These are phyloP conservation scores for Dusona sp. DNA, from an alignment of 2,888 invertebrate genomes.

Conservation along the genomic window DNA sequence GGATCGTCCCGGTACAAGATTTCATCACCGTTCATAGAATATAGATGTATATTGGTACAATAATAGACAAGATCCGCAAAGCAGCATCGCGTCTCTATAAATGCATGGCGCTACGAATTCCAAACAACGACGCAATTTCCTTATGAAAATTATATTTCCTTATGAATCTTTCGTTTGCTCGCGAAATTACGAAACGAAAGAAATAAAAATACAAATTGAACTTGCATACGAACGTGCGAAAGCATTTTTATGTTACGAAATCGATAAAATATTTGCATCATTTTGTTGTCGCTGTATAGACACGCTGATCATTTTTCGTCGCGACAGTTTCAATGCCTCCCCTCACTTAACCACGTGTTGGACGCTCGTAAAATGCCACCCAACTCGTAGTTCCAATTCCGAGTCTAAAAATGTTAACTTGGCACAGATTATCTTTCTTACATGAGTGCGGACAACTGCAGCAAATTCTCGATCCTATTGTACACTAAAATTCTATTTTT, in stretches of 20 bases:
- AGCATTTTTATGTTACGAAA: slow-evolving; percentile 12
- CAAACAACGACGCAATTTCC: slow-evolving; percentile 3
- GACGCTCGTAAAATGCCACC: not conserved
- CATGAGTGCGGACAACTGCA: not conserved
- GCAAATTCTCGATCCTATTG: not conserved
- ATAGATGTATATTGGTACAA: slow-evolving; percentile 12
- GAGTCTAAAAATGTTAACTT: not conserved
- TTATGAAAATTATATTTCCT: slow-evolving; percentile 18
- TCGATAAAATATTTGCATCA: not conserved
- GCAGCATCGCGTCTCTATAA: slow-evolving; percentile 49
- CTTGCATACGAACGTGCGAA: not conserved
- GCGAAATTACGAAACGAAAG: not conserved
- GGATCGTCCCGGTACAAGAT: slow-evolving; percentile 65
- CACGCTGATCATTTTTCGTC: not conserved
- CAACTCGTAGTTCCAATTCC: not conserved
- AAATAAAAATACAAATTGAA: not conserved
- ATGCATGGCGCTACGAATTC: slow-evolving; percentile 55
- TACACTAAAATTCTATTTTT: not conserved
- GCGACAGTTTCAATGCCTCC: not conserved
- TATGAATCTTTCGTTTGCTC: not conserved
- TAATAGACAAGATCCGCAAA: slow-evolving; percentile 49
- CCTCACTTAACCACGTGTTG: not conserved
- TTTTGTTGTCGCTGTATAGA: not conserved
- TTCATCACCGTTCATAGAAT: slow-evolving; percentile 52
- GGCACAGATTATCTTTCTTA: not conserved